Evolutionary conservation across 35 echinoderm and acorn worm genomes (phyloP).

Genomic region (Apostichopus parvimensis): DNA sequence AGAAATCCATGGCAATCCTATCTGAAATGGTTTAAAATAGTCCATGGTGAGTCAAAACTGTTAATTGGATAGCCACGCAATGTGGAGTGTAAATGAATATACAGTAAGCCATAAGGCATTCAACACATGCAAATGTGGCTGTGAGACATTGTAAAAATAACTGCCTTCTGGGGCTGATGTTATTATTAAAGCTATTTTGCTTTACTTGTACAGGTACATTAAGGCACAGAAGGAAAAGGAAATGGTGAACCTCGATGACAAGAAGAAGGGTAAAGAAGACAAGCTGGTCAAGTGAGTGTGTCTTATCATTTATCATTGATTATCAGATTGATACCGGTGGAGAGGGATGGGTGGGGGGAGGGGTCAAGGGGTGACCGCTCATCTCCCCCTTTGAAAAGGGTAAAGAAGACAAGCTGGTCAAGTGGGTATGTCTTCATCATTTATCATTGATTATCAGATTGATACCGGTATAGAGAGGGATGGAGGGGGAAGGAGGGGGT

Average conservation of each 20-base stretch:
- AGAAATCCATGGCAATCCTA: too few relatives aligned
- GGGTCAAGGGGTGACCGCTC: not conserved
- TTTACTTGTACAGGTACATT: slow-evolving; percentile 38
- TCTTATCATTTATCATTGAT: not conserved
- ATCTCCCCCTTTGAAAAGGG: slow-evolving; percentile 24
- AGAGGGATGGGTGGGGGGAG: not conserved
- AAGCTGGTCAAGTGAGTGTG: slow-evolving; percentile 49
- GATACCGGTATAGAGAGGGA: not conserved
- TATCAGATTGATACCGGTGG: not conserved
- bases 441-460: not conserved
- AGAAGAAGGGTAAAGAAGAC: slow-evolving; percentile 57
- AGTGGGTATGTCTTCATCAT: slow-evolving; percentile 23
- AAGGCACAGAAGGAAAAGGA: slow-evolving; percentile 47
- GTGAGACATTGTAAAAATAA: too few relatives aligned
- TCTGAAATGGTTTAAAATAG: too few relatives aligned
- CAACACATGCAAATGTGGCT: too few relatives aligned
- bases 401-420: slow-evolving; percentile 50
- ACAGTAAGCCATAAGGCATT: too few relatives aligned
- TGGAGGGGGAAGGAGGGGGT: not conserved
- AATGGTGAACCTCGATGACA: slow-evolving; percentile 42
- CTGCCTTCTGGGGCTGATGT: too few relatives aligned
- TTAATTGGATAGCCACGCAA: too few relatives aligned
- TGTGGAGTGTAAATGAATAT: too few relatives aligned
- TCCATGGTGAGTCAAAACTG: too few relatives aligned
- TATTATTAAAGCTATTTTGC: too few relatives aligned